Conservation (phyloP, 2,888 invertebrate genomes). For the Drosophila demipolita region DNA sequence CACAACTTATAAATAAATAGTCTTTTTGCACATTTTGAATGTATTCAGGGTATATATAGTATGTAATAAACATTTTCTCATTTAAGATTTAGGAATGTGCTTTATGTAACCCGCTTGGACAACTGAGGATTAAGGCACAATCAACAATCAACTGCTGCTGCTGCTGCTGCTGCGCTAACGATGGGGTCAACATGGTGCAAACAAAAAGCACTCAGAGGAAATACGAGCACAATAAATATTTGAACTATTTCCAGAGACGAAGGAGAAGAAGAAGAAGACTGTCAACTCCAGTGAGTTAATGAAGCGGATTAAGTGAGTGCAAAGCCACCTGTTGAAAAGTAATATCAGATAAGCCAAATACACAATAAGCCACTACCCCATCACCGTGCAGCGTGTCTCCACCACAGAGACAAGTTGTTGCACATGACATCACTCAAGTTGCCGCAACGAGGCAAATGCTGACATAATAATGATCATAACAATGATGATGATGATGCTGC, state of each 20-base stretch:
- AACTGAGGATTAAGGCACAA: slow-evolving; percentile 26
- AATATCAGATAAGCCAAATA: slow-evolving; percentile 10
- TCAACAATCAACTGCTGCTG: slow-evolving; percentile 12
- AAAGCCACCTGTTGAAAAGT: slow-evolving; percentile 41
- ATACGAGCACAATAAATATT: slow-evolving; percentile 47
- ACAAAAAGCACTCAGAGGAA: slow-evolving; percentile 33
- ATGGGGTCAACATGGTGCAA: slow-evolving; percentile 15
- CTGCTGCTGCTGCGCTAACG: neutral
- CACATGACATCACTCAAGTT: slow-evolving; percentile 54
- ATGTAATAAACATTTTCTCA: neutral
- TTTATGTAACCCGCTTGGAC: neutral
- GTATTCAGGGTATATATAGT: neutral
- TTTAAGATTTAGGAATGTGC: neutral
- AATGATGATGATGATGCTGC: slow-evolving; percentile 27
- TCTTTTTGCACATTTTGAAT: neutral
- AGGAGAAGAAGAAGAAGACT: slow-evolving; percentile 32
- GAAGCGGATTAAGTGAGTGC: slow-evolving; percentile 51
- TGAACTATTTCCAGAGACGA: slow-evolving; percentile 35
- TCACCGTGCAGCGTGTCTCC: neutral
- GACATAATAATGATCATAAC: slow-evolving; percentile 49
- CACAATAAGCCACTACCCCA: neutral
- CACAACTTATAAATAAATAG: neutral
- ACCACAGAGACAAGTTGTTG: slow-evolving; percentile 5
- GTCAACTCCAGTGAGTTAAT: slow-evolving; percentile 60
- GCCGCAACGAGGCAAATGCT: slow-evolving; percentile 57